Evolutionary conservation across 2,888 invertebrate genomes (phyloP).

Genomic region (Palloptera scutellata): DNA sequence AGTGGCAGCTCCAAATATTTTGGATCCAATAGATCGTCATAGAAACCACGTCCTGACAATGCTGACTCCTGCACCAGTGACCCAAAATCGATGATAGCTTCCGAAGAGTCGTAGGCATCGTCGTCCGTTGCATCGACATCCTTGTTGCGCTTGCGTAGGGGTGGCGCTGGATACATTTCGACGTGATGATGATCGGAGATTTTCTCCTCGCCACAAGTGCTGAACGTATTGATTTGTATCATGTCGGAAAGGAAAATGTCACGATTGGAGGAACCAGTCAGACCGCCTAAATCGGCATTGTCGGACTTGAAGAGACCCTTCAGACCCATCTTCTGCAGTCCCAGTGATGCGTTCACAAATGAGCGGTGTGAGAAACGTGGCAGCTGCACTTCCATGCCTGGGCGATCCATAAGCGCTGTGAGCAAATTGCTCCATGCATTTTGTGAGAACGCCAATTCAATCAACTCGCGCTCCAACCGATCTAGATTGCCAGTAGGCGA

Average conservation of each 20-base stretch:
- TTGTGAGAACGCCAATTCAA: constrained; percentile 73
- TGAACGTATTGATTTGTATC: constrained; percentile 83
- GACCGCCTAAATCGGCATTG: constrained; percentile 81
- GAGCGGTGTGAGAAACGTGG: constrained; percentile 86
- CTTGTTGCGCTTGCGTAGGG: constrained; percentile 67
- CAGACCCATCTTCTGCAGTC: constrained; percentile 82
- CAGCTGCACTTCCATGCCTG: constrained; percentile 82
- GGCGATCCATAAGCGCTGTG: constrained; percentile 76
- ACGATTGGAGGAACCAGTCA: constrained; percentile 79
- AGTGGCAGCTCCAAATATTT: constrained; percentile 70
- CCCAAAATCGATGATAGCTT: constrained; percentile 57
- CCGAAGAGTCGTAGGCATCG: constrained; percentile 54
- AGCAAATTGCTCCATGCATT: constrained; percentile 79
- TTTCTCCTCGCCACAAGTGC: constrained; percentile 79
- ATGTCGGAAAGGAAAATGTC: constrained; percentile 86
- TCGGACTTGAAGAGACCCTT: constrained; percentile 79
- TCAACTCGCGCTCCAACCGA: constrained; percentile 74
- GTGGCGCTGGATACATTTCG: constrained; percentile 81
- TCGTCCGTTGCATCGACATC: constrained; percentile 51
- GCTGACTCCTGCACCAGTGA: constrained; percentile 67
- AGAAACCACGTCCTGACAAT: constrained; percentile 70
- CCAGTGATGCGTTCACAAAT: constrained; percentile 80
- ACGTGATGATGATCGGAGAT: constrained; percentile 79
- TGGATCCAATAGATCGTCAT: constrained; percentile 71
- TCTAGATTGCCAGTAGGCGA: constrained; percentile 82